Conservation (phyloP, 2,113 vertebrate species). For the Oxygymnocypris stewartii region DNA sequence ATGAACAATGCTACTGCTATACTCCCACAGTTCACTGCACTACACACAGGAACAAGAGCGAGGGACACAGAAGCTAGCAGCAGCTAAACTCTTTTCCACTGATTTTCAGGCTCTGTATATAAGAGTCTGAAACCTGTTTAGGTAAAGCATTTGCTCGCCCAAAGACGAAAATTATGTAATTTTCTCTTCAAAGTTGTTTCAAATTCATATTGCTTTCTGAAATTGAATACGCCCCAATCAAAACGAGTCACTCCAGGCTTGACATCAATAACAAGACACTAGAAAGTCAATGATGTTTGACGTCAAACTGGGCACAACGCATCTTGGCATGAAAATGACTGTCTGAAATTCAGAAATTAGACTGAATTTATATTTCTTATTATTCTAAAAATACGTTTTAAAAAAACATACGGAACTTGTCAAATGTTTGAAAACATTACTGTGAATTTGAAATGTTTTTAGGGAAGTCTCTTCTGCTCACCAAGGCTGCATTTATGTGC, state of each 20-base stretch:
- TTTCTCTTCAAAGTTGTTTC: neutral
- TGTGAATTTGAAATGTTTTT: too few relatives aligned
- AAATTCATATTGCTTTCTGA: neutral
- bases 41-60: neutral
- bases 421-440: neutral
- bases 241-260: neutral
- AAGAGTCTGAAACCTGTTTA: neutral
- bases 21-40: slow-evolving; percentile 14
- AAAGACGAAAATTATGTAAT: neutral
- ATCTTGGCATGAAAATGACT: neutral
- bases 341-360: neutral
- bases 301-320: neutral
- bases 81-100: neutral
- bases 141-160: neutral
- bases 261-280: neutral
- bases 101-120: neutral
- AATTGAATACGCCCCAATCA: neutral
- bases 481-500: neutral
- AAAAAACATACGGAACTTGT: neutral
- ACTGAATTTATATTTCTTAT: slow-evolving; percentile 1
- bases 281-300: neutral
- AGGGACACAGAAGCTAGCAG: neutral
- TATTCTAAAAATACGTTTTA: neutral
- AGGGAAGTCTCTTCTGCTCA: neutral
- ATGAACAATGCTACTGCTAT: slow-evolving; percentile 19